Base-by-base conservation (phyloP, 2,888 invertebrate genomes). In the Conistra vaccinii region DNA sequence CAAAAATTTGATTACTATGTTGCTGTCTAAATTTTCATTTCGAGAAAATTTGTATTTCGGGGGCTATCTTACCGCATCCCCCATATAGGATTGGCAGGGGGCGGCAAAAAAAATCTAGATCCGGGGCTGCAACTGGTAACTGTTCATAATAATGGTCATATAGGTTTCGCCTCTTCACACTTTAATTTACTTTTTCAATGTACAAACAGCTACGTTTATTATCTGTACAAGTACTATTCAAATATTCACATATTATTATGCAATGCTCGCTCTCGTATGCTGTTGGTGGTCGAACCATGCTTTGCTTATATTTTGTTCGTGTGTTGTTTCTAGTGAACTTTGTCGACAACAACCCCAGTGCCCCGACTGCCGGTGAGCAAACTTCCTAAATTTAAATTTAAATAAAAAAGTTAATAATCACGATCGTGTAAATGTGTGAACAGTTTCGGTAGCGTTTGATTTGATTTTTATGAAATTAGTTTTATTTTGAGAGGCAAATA, bases 291-390 rank as follows among this genome's bases (percentile, higher is more conserved):
- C 32, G n/a, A 9, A 17, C 7, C 32, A 74, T n/a, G 58, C n/a
- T 53, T 76, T 26, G 53, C 60, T 60, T 55, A 29, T 53, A 77
- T n/a, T 48, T 61, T 17, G 45, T 45, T 55, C 29, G 29, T 76
- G 35, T 73, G 0, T 80, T 68, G 17, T 68, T 78, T 78, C 42
- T 73, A 78, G 78, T 80, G 65, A 32, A 78, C 32, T n/a, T 78
- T 73, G 80, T 80, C 29, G 20, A 78, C 80, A 73, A 80, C 63
- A 48, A 79, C 35, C 65, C 78, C 35, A 76, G 17, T 26, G 77
- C 77, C 39, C 57, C 57, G 12, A 67, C 69, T 39, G 9, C 45
- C 0, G 78, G 77, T 78, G 60, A 78, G 78, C 53, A n/a, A 26
- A 35, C 26, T 29, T 5, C 32, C 12, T 26, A 55, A 17, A 1